Evolutionary conservation across 2,797 vertebrate genomes (phyloP).

Genomic region (Tenualosa thibaudeaui): DNA sequence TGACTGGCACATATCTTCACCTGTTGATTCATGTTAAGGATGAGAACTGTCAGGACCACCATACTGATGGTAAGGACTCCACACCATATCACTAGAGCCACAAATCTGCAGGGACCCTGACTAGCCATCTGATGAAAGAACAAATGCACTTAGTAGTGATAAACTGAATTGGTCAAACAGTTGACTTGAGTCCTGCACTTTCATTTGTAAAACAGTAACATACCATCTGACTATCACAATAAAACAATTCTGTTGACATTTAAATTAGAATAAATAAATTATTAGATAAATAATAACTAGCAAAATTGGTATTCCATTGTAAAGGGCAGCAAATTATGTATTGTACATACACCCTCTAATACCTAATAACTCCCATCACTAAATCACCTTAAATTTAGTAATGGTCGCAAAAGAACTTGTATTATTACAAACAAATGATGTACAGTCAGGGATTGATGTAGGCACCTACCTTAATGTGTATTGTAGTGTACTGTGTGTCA

Average conservation of each 20-base stretch:
- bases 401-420: not conserved
- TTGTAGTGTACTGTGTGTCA: conserved; percentile 9
- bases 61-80: not conserved
- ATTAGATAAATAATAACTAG: not conserved
- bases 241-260: no score
- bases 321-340: not conserved
- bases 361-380: no score
- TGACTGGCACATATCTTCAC: not conserved
- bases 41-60: not conserved
- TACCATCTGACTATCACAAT: not conserved
- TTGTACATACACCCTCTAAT: not conserved
- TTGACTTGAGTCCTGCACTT: not conserved
- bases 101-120: not conserved
- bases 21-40: conserved; percentile 6
- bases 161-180: not conserved
- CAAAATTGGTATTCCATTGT: not conserved
- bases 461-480: conserved; percentile 11
- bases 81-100: not conserved
- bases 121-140: not conserved
- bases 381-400: not conserved
- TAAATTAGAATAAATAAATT: no score
- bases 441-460: not conserved
- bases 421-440: not conserved
- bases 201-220: not conserved
- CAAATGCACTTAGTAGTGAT: not conserved